Percentiles rank a stretch among this genome's conserved stretches.
These are phyloP conservation scores for Papilio xuthus DNA, from an alignment of 1,140 invertebrate species.

Conservation along the genomic window DNA sequence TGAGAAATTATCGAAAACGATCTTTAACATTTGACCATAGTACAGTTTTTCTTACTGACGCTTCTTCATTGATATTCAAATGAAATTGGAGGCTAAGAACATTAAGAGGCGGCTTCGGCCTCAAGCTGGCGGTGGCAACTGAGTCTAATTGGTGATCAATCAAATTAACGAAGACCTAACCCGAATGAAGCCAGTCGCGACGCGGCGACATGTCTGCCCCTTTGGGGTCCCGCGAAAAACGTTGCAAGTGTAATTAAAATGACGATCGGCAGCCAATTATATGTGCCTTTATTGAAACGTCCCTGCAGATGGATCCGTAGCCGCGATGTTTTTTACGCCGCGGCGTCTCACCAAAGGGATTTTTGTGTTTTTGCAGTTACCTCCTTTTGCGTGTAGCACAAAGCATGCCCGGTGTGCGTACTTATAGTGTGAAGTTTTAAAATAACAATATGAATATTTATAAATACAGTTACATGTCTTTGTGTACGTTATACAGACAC, in stretches of 20 bases:
- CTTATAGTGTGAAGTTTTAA: constrained; percentile 32
- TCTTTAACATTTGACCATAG: neutral
- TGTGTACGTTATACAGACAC: neutral
- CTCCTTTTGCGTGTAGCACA: constrained; percentile 43
- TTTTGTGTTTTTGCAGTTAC: constrained; percentile 53
- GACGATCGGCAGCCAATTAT: constrained; percentile 64
- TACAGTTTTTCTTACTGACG: neutral
- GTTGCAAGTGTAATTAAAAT: constrained; percentile 61
- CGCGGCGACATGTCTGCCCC: constrained; percentile 20
- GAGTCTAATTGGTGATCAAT: constrained; percentile 37
- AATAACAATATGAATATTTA: neutral
- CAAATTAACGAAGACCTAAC: constrained; percentile 31
- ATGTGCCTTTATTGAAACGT: constrained; percentile 67
- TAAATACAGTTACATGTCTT: neutral
- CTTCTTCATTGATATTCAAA: constrained; percentile 14
- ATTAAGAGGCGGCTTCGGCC: neutral
- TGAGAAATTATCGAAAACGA: neutral
- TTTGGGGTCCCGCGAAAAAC: constrained; percentile 46
- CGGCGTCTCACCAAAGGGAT: constrained; percentile 58
- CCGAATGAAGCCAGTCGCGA: constrained; percentile 12
- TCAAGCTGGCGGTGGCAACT: constrained; percentile 3
- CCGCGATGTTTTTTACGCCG: constrained; percentile 53
- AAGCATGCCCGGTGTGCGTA: constrained; percentile 35
- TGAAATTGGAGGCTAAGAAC: neutral
- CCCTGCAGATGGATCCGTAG: constrained; percentile 50